phyloP scores from a whole-genome alignment of 2,113 vertebrate species.

The Strix uralensis region DNA sequence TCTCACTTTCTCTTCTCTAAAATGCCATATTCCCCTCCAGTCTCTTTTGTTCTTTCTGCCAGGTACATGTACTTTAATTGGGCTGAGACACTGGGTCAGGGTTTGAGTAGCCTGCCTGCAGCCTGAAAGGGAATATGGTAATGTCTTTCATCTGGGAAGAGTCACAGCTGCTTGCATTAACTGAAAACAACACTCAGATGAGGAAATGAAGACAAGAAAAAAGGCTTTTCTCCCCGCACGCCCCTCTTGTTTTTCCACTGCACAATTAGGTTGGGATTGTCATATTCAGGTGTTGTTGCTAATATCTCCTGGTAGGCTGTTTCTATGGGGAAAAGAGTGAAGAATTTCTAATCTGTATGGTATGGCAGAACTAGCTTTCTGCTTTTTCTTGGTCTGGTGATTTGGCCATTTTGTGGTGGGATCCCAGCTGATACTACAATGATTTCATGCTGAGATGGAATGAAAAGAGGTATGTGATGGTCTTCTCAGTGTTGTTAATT shows the following conservation, averaged over 20 bases:
- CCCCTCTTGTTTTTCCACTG: not conserved
- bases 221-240: fast-evolving
- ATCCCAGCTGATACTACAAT: not conserved
- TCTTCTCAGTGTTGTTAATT: not conserved
- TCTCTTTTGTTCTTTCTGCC: not conserved
- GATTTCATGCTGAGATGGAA: not conserved
- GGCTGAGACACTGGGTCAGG: not conserved
- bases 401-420: not conserved
- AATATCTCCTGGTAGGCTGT: not conserved
- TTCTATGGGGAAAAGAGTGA: not conserved
- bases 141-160: not conserved
- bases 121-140: not conserved
- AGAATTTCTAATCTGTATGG: fast-evolving
- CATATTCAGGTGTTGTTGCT: not conserved
- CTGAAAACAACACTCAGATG: not conserved
- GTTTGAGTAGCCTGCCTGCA: not conserved
- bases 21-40: not conserved
- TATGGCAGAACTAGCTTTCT: not conserved
- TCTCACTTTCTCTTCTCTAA: not conserved
- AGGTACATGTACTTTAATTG: not conserved
- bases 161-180: not conserved
- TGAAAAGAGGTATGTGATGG: not conserved
- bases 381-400: not conserved
- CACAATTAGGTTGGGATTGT: not conserved
- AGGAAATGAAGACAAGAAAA: not conserved